Evolutionary conservation across 2,888 invertebrate genomes (phyloP).

Genomic region (Orthosia cruda): DNA sequence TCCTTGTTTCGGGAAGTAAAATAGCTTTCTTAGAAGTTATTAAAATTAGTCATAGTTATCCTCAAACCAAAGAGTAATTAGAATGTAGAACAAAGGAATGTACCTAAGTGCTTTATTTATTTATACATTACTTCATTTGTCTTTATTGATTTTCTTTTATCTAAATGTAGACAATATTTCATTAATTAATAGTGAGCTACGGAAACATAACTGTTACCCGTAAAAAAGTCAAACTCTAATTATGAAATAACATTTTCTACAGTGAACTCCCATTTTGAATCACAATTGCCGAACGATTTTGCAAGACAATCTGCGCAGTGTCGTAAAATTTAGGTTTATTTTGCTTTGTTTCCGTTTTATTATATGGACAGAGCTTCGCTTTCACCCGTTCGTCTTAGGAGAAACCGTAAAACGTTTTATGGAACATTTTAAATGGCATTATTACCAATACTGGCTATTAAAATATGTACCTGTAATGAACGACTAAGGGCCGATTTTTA

Average conservation of each 20-base stretch:
- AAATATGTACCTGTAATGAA: conserved; percentile 24
- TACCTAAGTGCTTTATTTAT: conserved; percentile 5
- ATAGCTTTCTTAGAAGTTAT: conserved; percentile 15
- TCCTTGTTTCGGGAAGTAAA: conserved; percentile 6
- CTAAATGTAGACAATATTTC: neutral
- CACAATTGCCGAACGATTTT: conserved; percentile 53
- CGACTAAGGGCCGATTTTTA: neutral
- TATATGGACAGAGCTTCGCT: conserved; percentile 41
- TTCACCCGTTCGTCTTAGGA: conserved; percentile 42
- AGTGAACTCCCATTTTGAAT: conserved; percentile 29
- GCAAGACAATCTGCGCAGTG: conserved; percentile 36
- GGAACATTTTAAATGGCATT: conserved; percentile 17
- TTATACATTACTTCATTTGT: neutral
- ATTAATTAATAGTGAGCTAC: conserved; percentile 20
- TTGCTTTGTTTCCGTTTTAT: conserved; percentile 59
- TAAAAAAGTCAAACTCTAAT: conserved; percentile 32
- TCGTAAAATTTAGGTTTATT: conserved; percentile 61
- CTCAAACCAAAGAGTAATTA: neutral
- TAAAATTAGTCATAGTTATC: conserved; percentile 20
- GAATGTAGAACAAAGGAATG: conserved; percentile 16
- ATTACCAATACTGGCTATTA: conserved; percentile 19
- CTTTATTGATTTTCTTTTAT: neutral
- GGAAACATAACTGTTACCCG: neutral
- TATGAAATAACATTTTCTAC: conserved; percentile 34
- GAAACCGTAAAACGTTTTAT: conserved; percentile 44